Base-by-base conservation (phyloP, 2,888 invertebrate genomes). In the Epistrophe eligans region DNA sequence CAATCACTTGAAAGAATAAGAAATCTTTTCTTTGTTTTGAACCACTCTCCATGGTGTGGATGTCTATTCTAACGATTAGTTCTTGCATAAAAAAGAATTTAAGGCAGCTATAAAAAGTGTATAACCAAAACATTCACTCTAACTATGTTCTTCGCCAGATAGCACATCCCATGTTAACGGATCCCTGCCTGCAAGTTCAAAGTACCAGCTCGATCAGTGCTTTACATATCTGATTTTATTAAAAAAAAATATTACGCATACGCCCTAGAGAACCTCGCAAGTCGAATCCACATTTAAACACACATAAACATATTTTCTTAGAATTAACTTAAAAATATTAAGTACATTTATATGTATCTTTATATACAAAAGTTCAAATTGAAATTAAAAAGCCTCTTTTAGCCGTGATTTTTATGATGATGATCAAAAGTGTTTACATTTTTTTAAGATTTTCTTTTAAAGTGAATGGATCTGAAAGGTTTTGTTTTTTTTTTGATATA, bases 391-490 rank as follows among this genome's bases (percentile, higher is more conserved):
- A 64, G 71, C 70, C 1, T 60, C 74, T 60, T 50, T 71, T 71
- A 60, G 84, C 84, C 45, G 84, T 84, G 84, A 84, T 79, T 52
- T 58, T 60, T 72, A 72, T 62, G 71, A 66, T 55, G 71, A 71
- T 79, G 74, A 76, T 79, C 32, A 64, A 71, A 76, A 40, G 77
- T 82, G 64, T 77, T 43, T 6, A n/a, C 1, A 45, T 67, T 67
- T n/a, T 45, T 64, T 32, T 32, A 43, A 50, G 28, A 8, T 32
- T 48, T 55, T 55, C n/a, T 70, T 40, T n/a, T 13, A 13, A 70
- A 70, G 70, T 70, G 70, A 70, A 52, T 70, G 38, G 52, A 52
- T 67, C 67, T 38, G 67, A 67, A 32, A 45, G 19, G 0, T 28
- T 40, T 66, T 66, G n/a, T 35, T 67, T 58, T 2, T 77, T 60